Percentiles rank a stretch among this genome's conserved stretches.
phyloP scores from a whole-genome alignment of 2,888 invertebrate species.

The Andrena trimmerana region DNA sequence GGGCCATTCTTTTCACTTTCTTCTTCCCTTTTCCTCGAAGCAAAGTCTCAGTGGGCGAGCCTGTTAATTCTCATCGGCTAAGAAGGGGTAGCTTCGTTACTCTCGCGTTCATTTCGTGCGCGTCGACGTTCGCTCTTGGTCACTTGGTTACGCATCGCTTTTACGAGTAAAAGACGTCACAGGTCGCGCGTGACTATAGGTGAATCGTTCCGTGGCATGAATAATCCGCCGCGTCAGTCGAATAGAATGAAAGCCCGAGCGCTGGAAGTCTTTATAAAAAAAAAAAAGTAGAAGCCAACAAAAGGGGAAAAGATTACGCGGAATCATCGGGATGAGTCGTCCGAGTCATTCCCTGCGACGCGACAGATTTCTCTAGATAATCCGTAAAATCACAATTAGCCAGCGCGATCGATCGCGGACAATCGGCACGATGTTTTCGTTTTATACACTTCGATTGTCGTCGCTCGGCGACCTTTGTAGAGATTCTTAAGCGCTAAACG shows the following conservation, averaged over 20 bases:
- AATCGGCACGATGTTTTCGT: background rate
- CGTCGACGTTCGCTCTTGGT: background rate
- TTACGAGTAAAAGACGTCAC: constrained; percentile 26
- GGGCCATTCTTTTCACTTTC: too few species aligned
- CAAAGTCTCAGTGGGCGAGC: too few species aligned
- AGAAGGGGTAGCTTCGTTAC: too few species aligned
- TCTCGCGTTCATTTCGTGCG: background rate
- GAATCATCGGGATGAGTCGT: constrained; percentile 33
- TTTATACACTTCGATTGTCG: background rate
- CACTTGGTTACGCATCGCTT: background rate
- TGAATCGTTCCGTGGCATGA: constrained; percentile 28
- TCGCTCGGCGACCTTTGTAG: constrained; percentile 27
- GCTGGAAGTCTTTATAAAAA: background rate
- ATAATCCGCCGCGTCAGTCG: constrained; percentile 10
- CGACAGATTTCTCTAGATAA: background rate
- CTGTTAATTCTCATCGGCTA: too few species aligned
- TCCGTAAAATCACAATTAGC: constrained; percentile 5
- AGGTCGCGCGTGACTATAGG: constrained; percentile 25
- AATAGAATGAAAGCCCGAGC: constrained; percentile 25
- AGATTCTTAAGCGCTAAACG: constrained; percentile 59
- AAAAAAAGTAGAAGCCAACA: background rate
- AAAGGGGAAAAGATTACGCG: constrained; percentile 6
- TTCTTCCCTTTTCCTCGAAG: too few species aligned
- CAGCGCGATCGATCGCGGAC: background rate
- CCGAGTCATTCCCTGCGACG: background rate